phyloP scores from a whole-genome alignment of 2,888 invertebrate genomes.

The Cyclophora albipunctata region DNA sequence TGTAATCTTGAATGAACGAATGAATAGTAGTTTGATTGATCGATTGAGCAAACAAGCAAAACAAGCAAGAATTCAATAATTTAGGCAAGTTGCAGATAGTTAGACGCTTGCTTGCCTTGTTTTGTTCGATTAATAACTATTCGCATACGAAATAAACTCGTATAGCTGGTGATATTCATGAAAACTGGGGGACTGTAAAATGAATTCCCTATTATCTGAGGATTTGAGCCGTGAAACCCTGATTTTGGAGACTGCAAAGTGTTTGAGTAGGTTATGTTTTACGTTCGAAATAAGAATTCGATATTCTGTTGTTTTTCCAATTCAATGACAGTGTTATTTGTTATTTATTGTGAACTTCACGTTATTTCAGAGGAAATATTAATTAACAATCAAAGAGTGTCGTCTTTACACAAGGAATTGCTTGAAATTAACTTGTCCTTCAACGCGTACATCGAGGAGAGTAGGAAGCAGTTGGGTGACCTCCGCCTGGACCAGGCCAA shows the following conservation, averaged over 20 bases:
- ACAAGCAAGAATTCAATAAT: neutral
- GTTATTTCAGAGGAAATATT: conserved; percentile 61
- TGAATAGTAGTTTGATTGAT: neutral
- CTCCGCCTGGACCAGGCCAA: conserved; percentile 48
- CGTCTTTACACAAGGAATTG: conserved; percentile 51
- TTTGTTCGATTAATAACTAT: too few relatives aligned
- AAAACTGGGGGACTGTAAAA: conserved; percentile 42
- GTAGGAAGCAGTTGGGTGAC: conserved; percentile 46
- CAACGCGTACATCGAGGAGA: conserved; percentile 58
- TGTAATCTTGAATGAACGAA: too few relatives aligned
- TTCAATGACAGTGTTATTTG: conserved; percentile 16
- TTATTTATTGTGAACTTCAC: conserved; percentile 8
- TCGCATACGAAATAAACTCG: too few relatives aligned
- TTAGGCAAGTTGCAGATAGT: neutral
- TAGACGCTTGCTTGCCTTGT: too few relatives aligned
- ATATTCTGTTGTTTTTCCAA: conserved; percentile 43
- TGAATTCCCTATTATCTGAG: conserved; percentile 64
- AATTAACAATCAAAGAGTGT: conserved; percentile 46
- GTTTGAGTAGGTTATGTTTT: conserved; percentile 65
- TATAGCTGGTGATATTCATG: conserved; percentile 26
- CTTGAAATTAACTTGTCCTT: conserved; percentile 66
- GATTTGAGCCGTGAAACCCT: conserved; percentile 57
- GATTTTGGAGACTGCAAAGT: conserved; percentile 52
- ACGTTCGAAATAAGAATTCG: conserved; percentile 41
- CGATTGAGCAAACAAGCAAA: neutral